Evolutionary conservation across 1,140 invertebrate species (phyloP).

Genomic region (Philopotamus ludificatus): DNA sequence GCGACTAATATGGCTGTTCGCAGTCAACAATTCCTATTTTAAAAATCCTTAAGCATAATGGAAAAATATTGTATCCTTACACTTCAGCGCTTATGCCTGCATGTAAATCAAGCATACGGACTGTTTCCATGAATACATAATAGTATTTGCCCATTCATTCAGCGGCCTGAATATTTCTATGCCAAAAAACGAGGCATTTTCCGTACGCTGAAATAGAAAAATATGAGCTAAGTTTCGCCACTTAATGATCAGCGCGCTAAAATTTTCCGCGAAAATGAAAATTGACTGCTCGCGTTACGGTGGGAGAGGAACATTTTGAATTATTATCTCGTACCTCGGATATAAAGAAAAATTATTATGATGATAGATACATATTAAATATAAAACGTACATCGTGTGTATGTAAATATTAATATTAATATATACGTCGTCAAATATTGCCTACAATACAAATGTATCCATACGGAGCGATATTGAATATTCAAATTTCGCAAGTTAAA

Average conservation of each 20-base stretch:
- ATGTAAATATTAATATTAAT: too few species aligned
- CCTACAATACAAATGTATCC: too few species aligned
- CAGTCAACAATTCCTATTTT: constrained; percentile 11
- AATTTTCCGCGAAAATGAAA: too few species aligned
- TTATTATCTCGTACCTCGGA: not conserved
- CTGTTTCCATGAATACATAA: constrained; percentile 34
- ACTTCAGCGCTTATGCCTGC: constrained; percentile 19
- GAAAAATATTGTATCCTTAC: constrained; percentile 39
- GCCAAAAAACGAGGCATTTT: not conserved
- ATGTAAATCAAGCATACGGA: constrained; percentile 35
- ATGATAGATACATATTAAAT: not conserved
- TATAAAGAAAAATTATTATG: not conserved
- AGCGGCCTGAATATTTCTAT: constrained; percentile 7
- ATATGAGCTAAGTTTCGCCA: not conserved
- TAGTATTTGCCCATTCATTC: constrained; percentile 14
- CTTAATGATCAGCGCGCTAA: not conserved
- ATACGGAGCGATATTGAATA: too few species aligned
- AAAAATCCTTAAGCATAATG: constrained; percentile 32
- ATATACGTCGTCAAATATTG: not conserved
- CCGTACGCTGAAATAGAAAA: not conserved
- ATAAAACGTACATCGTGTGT: too few species aligned
- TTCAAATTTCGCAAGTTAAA: not conserved
- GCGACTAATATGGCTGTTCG: not conserved
- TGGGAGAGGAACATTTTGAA: too few species aligned
- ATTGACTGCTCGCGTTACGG: too few species aligned